Conservation (phyloP, 1,140 invertebrate genomes). For the Mycetomoellerius zeteki region DNA sequence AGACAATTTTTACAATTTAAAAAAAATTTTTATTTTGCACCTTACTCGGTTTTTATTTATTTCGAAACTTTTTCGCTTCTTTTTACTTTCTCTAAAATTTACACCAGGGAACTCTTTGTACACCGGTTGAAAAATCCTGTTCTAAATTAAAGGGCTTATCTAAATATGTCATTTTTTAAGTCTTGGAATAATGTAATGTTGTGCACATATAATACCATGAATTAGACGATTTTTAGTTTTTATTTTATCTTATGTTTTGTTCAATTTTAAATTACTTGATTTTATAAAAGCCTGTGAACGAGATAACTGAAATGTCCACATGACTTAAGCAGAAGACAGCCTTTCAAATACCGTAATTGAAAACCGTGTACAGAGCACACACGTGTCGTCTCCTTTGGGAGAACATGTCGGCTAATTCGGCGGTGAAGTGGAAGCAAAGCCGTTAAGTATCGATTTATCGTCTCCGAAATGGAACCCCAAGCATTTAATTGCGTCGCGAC, state of each 20-base stretch:
- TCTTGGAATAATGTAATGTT: not conserved
- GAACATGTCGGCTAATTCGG: slow-evolving; percentile 43
- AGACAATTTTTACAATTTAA: too few relatives aligned
- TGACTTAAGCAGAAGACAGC: slow-evolving; percentile 36
- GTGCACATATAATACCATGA: not conserved
- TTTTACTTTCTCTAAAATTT: too few relatives aligned
- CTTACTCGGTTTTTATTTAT: too few relatives aligned
- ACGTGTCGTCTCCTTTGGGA: slow-evolving; percentile 20
- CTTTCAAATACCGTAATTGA: slow-evolving; percentile 35
- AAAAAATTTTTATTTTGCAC: too few relatives aligned
- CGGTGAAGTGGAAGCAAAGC: slow-evolving; percentile 55
- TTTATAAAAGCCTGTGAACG: not conserved
- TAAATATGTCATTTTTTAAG: not conserved
- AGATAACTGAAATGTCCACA: not conserved
- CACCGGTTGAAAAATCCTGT: too few relatives aligned
- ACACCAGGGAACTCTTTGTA: too few relatives aligned
- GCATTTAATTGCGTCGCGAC: slow-evolving; percentile 54
- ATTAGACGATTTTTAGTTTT: not conserved
- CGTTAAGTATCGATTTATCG: slow-evolving; percentile 62
- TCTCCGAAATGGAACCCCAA: slow-evolving; percentile 41
- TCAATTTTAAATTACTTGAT: not conserved
- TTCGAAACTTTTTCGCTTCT: too few relatives aligned
- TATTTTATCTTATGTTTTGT: not conserved
- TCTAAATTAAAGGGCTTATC: slow-evolving; percentile 19
- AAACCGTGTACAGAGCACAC: slow-evolving; percentile 26